These are phyloP conservation scores for Podotricha telesiphe DNA, from an alignment of 2,888 invertebrate species.

Conservation along the genomic window DNA sequence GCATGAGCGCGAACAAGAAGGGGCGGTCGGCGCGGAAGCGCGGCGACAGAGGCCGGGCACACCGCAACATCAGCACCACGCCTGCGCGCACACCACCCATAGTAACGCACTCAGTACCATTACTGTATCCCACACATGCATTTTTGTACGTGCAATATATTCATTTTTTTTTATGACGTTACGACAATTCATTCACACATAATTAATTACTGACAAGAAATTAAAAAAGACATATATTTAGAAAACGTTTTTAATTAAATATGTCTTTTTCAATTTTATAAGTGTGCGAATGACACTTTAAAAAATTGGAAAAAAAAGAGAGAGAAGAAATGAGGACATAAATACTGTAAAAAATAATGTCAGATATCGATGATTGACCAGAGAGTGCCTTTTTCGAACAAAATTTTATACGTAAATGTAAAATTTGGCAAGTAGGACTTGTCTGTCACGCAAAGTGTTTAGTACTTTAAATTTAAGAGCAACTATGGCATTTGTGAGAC, in stretches of 20 bases:
- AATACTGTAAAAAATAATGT: too few species aligned
- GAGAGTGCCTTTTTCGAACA: background rate
- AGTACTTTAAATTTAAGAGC: background rate
- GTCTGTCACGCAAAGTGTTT: background rate
- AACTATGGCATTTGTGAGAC: background rate
- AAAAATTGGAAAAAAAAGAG: too few species aligned
- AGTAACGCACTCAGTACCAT: background rate
- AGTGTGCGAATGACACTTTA: too few species aligned
- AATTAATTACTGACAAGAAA: background rate
- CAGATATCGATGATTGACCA: too few species aligned
- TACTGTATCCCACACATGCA: background rate
- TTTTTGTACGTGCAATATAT: background rate
- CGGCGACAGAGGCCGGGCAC: constrained; percentile 56
- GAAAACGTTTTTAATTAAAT: too few species aligned
- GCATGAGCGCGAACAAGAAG: constrained; percentile 67
- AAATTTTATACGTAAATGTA: background rate
- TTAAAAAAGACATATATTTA: too few species aligned
- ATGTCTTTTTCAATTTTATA: too few species aligned
- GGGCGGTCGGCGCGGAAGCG: constrained; percentile 71
- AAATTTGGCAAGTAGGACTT: background rate
- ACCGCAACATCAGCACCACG: constrained; percentile 74
- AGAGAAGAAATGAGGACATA: too few species aligned
- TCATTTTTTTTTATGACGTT: too few species aligned
- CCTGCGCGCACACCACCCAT: constrained; percentile 56
- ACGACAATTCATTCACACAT: background rate